Percentiles rank a stretch among this genome's conserved stretches.
Conservation (phyloP, 2,113 vertebrate genomes). For the Neogobius melanostomus region DNA sequence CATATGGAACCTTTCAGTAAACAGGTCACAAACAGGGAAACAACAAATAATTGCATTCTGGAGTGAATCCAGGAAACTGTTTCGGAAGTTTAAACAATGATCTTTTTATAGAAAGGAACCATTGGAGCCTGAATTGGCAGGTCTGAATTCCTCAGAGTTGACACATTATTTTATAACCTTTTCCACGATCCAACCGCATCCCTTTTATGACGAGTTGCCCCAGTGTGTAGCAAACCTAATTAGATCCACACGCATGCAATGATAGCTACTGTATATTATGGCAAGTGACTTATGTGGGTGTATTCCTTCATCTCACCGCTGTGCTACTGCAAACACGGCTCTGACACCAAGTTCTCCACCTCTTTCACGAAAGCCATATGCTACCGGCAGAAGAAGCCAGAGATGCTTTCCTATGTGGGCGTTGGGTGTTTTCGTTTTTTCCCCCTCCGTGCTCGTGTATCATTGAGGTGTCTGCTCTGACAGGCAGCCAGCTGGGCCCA, state of each 20-base stretch:
- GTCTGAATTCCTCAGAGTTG: no score
- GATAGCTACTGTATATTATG: no score
- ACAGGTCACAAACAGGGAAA: no score
- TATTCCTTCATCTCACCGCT: conserved; percentile 2
- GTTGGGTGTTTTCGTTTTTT: conserved; percentile 54
- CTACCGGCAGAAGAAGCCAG: conserved; percentile 7
- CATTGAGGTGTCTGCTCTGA: conserved; percentile 54
- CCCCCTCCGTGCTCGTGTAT: conserved; percentile 43
- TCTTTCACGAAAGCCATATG: not conserved
- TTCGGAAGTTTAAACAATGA: no score
- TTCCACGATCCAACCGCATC: conserved; percentile 7
- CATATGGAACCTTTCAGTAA: not conserved
- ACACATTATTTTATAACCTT: not conserved
- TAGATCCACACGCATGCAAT: conserved; percentile 21
- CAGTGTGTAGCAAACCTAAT: conserved; percentile 38
- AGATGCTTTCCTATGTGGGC: conserved; percentile 28
- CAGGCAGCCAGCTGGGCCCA: conserved; percentile 68
- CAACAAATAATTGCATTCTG: no score
- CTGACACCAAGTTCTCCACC: not conserved
- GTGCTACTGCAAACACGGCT: no score
- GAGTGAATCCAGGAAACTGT: no score
- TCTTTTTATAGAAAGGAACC: no score
- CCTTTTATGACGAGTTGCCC: conserved; percentile 39
- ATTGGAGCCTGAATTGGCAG: no score
- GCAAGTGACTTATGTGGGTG: conserved; percentile 36